Percentiles rank a stretch among this genome's conserved stretches.
These are phyloP conservation scores for Maniola hyperantus DNA, from an alignment of 2,888 invertebrate species.

Conservation along the genomic window DNA sequence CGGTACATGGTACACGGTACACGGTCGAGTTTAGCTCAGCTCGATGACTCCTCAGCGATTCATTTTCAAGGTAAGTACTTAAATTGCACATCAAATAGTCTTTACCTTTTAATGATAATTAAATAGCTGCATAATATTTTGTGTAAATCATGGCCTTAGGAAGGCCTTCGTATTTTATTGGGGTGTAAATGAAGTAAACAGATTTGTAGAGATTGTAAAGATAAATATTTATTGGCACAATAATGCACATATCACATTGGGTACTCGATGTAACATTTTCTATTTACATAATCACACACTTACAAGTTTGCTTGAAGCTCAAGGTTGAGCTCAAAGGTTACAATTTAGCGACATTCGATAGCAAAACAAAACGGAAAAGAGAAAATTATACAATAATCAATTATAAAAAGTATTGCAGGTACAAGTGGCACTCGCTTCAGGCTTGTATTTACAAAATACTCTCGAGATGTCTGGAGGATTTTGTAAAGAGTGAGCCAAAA, in stretches of 20 bases:
- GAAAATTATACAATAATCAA: neutral
- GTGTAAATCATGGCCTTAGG: neutral
- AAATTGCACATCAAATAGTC: neutral
- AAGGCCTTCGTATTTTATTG: neutral
- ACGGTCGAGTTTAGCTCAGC: too few relatives aligned
- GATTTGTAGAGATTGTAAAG: conserved; percentile 2
- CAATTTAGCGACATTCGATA: neutral
- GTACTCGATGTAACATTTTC: neutral
- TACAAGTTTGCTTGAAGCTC: conserved; percentile 7
- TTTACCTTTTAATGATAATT: neutral
- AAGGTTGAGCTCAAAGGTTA: neutral
- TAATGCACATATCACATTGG: conserved; percentile 12
- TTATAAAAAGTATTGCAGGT: neutral
- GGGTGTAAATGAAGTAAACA: neutral
- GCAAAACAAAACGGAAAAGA: neutral
- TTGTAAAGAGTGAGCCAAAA: neutral
- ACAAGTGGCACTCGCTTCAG: neutral
- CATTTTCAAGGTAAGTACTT: neutral
- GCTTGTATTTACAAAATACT: neutral
- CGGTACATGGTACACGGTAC: too few relatives aligned
- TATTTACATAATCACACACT: conserved; percentile 26
- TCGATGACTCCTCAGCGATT: too few relatives aligned
- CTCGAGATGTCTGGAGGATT: neutral
- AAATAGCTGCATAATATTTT: too few relatives aligned
- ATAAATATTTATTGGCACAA: conserved; percentile 18